A percentile compares a stretch with the other conserved stretches of the same genome.
phyloP scores from a whole-genome alignment of 2,113 vertebrate species.

The Protobothrops mucrosquamatus region DNA sequence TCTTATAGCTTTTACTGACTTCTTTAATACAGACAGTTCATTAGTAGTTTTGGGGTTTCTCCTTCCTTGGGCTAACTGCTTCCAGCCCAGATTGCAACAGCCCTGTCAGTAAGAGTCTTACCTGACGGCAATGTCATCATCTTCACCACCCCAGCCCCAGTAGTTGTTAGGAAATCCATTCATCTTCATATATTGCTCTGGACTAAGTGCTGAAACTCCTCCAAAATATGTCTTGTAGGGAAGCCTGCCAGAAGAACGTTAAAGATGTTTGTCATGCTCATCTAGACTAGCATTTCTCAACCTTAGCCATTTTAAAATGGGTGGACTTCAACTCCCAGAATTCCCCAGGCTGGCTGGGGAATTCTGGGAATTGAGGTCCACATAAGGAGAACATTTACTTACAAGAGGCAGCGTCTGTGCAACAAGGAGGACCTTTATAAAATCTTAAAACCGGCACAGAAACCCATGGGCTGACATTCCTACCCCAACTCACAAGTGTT shows the following conservation, averaged over 20 bases:
- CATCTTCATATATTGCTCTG: conserved; percentile 79
- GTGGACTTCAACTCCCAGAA: too few relatives aligned
- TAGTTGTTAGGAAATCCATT: conserved; percentile 81
- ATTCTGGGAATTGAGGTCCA: too few relatives aligned
- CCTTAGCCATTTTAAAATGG: too few relatives aligned
- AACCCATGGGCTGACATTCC: background rate
- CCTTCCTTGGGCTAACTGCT: background rate
- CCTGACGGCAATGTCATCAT: conserved; percentile 78
- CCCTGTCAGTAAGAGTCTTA: conserved; percentile 41
- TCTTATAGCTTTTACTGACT: background rate
- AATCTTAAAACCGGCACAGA: background rate
- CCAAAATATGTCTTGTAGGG: conserved; percentile 79
- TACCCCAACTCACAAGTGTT: background rate
- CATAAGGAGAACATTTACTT: background rate
- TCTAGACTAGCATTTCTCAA: too few relatives aligned
- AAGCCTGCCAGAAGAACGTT: conserved; percentile 59
- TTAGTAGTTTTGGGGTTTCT: background rate
- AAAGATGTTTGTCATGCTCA: too few relatives aligned
- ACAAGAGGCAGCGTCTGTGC: background rate
- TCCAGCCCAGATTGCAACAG: background rate
- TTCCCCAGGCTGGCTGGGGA: too few relatives aligned
- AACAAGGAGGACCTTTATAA: background rate
- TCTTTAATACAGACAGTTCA: background rate
- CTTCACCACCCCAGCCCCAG: conserved; percentile 81
- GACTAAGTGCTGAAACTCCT: conserved; percentile 76